Evolutionary conservation across 1,140 invertebrate species (phyloP), one percentile per base, ranked within the genome.

Genomic region (Argopecten irradians): DNA sequence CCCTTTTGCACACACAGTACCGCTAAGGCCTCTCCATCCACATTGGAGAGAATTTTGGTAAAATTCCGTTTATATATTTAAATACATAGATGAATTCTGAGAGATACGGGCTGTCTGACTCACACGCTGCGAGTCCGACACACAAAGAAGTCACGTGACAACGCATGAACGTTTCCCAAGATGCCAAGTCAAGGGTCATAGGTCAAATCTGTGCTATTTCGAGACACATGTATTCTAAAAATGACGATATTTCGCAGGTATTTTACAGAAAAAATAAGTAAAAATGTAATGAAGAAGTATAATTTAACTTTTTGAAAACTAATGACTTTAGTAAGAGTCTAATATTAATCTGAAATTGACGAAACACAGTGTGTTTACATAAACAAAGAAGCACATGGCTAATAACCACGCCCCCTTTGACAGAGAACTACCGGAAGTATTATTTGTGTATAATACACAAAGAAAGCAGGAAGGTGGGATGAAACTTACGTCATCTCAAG

Each of bases 81-180:
- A 41, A 39, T 85, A 83, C 43, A 87, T 88, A 82, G 43, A 55
- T 90, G 85, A 88, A 89, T 85, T 90, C 87, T 86, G 88, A 88
- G 88, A 87, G 91, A 92, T 89, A 87, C 43, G 88, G 92, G 91
- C 90, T 90, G 87, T 88, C 93, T 93, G 93, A 95, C 94, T 94
- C 94, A 94, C 94, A 94, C 93, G 93, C 92, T 93, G 93, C 91
- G 93, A 93, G 92, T 88, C 89, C 88, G 93, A 93, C 94, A 94
- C 94, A 95, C 94, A 95, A 95, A 95, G 94, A 93, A 93, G 89
- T 95, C 94, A 95, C 94, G 94, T 95, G 94, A 94, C 89, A 92
- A 93, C 92, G 94, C 94, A 91, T 93, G 90, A 90, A 92, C 88
- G 86, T 90, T 92, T 93, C 93, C 94, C 93, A 92, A 90, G 89